These are phyloP conservation scores for Drosophila tanythrix DNA, from an alignment of 2,888 invertebrate species.

Conservation along the genomic window DNA sequence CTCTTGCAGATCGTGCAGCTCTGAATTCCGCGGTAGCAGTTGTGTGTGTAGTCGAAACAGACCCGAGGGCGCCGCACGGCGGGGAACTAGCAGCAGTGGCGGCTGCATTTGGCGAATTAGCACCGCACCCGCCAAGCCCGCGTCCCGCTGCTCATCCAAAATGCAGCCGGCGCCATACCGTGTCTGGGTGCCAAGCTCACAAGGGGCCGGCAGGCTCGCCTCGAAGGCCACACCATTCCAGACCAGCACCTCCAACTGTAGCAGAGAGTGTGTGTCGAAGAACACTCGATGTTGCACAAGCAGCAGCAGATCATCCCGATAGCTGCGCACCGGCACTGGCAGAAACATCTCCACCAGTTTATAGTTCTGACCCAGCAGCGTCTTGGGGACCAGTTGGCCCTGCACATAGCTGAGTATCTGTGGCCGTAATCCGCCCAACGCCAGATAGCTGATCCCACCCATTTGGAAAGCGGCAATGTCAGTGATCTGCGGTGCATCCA, in stretches of 20 bases:
- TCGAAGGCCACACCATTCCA: conserved; percentile 85
- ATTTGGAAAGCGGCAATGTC: conserved; percentile 82
- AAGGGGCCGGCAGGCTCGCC: conserved; percentile 79
- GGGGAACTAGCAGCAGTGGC: conserved; percentile 82
- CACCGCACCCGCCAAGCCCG: conserved; percentile 80
- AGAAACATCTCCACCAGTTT: conserved; percentile 83
- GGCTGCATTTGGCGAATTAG: conserved; percentile 69
- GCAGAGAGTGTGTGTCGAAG: conserved; percentile 81
- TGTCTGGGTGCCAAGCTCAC: conserved; percentile 68
- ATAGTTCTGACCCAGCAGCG: conserved; percentile 82
- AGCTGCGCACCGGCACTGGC: conserved; percentile 82
- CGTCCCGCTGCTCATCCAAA: conserved; percentile 80
- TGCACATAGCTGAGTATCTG: conserved; percentile 82
- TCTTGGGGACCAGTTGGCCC: conserved; percentile 80
- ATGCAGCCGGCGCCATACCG: conserved; percentile 81
- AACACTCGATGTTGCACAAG: conserved; percentile 84
- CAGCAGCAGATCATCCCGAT: conserved; percentile 84
- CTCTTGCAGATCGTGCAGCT: conserved; percentile 78
- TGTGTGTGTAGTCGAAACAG: conserved; percentile 80
- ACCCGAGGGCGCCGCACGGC: conserved; percentile 79
- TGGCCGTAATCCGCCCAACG: conserved; percentile 80
- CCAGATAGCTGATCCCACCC: conserved; percentile 84
- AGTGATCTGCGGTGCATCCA: conserved; percentile 73
- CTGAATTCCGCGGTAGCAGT: conserved; percentile 78
- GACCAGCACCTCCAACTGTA: conserved; percentile 83